Conservation (phyloP, 2,888 invertebrate species). For the Calephelis perditalis region DNA sequence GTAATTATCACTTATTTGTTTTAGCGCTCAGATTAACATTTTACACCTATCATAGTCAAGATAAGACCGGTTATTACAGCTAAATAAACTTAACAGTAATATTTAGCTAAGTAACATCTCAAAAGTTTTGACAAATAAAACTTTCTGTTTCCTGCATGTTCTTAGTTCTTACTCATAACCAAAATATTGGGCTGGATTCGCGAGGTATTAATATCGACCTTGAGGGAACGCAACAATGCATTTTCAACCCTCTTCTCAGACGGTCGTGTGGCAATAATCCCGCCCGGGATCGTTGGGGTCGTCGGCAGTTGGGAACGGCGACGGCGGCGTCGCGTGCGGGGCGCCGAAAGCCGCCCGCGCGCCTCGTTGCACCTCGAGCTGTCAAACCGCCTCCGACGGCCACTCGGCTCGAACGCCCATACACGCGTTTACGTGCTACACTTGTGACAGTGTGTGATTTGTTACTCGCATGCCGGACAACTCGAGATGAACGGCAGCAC, state of each 20-base stretch:
- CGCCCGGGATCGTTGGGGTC: conserved; percentile 53
- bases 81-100: too few relatives aligned
- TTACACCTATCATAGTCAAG: too few relatives aligned
- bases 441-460: conserved; percentile 67
- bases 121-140: too few relatives aligned
- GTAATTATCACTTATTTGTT: too few relatives aligned
- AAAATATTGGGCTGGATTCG: conserved; percentile 25
- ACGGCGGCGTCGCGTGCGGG: conserved; percentile 42
- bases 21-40: too few relatives aligned
- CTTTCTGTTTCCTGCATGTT: neutral
- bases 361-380: conserved; percentile 50
- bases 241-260: conserved; percentile 66
- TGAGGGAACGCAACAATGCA: conserved; percentile 62
- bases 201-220: conserved; percentile 49
- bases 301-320: conserved; percentile 42
- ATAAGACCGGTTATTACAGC: too few relatives aligned
- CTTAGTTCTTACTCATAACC: conserved; percentile 13
- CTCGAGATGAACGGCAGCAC: conserved; percentile 74
- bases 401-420: conserved; percentile 70
- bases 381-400: conserved; percentile 76
- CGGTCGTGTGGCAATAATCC: conserved; percentile 60
- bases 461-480: conserved; percentile 66
- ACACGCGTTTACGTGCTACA: conserved; percentile 59
- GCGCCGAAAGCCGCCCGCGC: conserved; percentile 60
- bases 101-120: too few relatives aligned